Evolutionary conservation across 2,797 vertebrate species (phyloP).

Genomic region (Notamacropus eugenii): DNA sequence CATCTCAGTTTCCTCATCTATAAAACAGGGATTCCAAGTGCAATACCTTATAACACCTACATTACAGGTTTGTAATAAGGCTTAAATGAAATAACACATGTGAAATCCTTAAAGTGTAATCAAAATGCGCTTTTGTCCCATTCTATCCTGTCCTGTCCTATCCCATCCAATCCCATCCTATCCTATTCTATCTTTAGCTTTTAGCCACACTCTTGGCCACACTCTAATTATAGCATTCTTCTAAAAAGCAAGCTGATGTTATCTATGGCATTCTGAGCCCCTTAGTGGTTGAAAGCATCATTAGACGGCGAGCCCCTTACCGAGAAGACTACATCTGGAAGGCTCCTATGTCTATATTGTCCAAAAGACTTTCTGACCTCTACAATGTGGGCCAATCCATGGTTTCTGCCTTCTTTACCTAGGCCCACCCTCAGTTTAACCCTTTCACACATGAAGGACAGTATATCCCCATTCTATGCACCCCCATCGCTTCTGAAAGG

Average conservation of each 20-base stretch:
- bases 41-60: neutral
- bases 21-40: neutral
- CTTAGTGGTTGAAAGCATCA: neutral
- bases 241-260: neutral
- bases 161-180: neutral
- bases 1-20: slow-evolving; percentile 3
- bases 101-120: neutral
- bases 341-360: neutral
- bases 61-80: neutral
- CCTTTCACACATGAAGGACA: neutral
- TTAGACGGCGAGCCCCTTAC: neutral
- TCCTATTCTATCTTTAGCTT: neutral
- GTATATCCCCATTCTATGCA: neutral
- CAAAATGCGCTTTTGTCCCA: neutral
- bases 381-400: neutral
- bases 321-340: neutral
- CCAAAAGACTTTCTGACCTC: neutral
- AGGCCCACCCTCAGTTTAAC: neutral
- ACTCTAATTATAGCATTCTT: neutral
- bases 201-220: neutral
- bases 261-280: neutral
- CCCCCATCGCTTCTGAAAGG: neutral
- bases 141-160: neutral
- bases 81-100: neutral
- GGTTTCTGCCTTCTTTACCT: neutral